Conservation (phyloP, 1,140 invertebrate genomes). For the Drosophila truncata region DNA sequence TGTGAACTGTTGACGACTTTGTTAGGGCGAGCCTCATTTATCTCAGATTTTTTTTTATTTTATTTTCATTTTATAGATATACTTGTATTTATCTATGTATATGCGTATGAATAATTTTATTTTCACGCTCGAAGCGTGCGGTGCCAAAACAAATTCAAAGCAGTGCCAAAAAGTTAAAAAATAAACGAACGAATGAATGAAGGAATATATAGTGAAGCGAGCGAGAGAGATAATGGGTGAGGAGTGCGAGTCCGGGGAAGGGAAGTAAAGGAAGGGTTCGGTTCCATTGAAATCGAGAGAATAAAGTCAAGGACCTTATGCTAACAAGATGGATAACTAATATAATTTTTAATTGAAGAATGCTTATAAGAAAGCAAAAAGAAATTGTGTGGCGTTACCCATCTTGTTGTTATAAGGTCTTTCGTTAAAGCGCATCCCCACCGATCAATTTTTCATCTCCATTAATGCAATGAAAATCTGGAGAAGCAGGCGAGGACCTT, state of each 20-base stretch:
- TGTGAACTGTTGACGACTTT: conserved; percentile 55
- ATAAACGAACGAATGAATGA: conserved; percentile 19
- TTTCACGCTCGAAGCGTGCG: conserved; percentile 76
- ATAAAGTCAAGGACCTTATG: background rate
- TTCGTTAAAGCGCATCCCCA: conserved; percentile 43
- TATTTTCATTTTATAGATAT: conserved; percentile 42
- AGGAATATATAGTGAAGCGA: conserved; percentile 8
- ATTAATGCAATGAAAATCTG: background rate
- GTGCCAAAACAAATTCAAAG: conserved; percentile 80
- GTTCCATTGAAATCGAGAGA: conserved; percentile 14
- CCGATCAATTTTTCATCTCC: conserved; percentile 58
- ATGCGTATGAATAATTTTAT: conserved; percentile 55
- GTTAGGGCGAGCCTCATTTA: conserved; percentile 24
- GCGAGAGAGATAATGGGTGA: background rate
- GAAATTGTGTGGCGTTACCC: background rate
- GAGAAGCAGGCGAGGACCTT: background rate
- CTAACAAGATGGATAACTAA: background rate
- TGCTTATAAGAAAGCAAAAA: too few relatives aligned
- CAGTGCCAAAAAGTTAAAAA: conserved; percentile 72
- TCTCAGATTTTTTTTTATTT: conserved; percentile 38
- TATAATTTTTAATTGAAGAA: too few relatives aligned
- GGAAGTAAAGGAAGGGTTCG: background rate
- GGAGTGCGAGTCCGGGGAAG: background rate
- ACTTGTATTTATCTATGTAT: conserved; percentile 41
- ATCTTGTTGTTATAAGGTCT: background rate